A percentile compares a stretch with the other conserved stretches of the same genome.
Conservation (phyloP, 2,888 invertebrate genomes). For the Drosophila lutescens region DNA sequence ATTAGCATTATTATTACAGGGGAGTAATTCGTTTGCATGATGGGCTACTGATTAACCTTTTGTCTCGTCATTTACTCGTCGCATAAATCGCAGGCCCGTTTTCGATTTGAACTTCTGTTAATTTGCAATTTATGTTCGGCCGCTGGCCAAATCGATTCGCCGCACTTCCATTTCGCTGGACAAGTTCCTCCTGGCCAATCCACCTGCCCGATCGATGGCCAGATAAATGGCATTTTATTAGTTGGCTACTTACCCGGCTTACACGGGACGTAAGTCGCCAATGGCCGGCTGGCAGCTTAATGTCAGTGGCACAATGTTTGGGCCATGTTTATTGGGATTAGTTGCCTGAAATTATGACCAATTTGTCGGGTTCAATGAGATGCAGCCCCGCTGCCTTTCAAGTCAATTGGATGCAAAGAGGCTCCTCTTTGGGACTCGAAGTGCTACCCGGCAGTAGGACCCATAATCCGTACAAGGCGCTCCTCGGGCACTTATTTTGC, state of each 20-base stretch:
- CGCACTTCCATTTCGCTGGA: slow-evolving; percentile 50
- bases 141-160: slow-evolving; percentile 67
- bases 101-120: slow-evolving; percentile 72
- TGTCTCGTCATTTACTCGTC: slow-evolving; percentile 44
- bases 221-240: slow-evolving; percentile 77
- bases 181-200: slow-evolving; percentile 27
- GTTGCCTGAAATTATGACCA: slow-evolving; percentile 81
- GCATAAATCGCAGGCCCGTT: slow-evolving; percentile 63
- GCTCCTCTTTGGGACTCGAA: slow-evolving; percentile 1
- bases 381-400: slow-evolving; percentile 63
- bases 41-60: slow-evolving; percentile 56
- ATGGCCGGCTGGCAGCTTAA: slow-evolving; percentile 69
- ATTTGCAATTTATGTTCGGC: slow-evolving; percentile 71
- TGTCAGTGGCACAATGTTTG: slow-evolving; percentile 76
- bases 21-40: not conserved
- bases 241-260: slow-evolving; percentile 55
- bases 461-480: slow-evolving; percentile 65
- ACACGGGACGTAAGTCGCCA: slow-evolving; percentile 32
- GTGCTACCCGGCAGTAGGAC: slow-evolving; percentile 21
- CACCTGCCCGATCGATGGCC: slow-evolving; percentile 66
- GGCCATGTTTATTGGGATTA: slow-evolving; percentile 82
- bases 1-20: not conserved
- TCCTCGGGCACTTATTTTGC: slow-evolving; percentile 74
- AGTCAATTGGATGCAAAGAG: slow-evolving; percentile 76
- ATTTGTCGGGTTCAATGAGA: slow-evolving; percentile 77